Evolutionary conservation across 1,140 invertebrate genomes (phyloP).

Genomic region (Lepidotrigona ventralis): DNA sequence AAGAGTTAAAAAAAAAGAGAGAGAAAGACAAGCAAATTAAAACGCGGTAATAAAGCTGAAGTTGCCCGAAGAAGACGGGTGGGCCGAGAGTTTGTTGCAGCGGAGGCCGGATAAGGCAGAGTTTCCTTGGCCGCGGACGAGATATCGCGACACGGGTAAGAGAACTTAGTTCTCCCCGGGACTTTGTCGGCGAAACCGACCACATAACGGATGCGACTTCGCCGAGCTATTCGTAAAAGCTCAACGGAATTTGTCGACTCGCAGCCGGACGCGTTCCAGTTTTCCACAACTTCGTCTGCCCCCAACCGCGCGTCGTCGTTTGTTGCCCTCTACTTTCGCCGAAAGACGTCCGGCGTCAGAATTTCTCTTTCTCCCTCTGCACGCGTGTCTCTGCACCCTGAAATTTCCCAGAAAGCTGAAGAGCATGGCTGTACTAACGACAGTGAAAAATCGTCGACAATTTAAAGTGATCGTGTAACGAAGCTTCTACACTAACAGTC

Average conservation of each 20-base stretch:
- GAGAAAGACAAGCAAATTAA: too few relatives aligned
- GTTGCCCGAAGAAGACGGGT: constrained; percentile 5
- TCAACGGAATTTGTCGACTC: constrained; percentile 29
- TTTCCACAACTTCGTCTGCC: background rate
- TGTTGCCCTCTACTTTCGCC: background rate
- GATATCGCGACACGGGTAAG: background rate
- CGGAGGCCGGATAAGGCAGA: constrained; percentile 9
- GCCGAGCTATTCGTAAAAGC: constrained; percentile 28
- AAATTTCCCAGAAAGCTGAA: too few relatives aligned
- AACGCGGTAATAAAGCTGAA: background rate
- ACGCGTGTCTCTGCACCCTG: too few relatives aligned
- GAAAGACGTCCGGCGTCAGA: background rate
- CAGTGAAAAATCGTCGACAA: too few relatives aligned
- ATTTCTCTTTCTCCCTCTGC: too few relatives aligned
- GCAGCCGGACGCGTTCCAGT: background rate
- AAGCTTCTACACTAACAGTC: too few relatives aligned
- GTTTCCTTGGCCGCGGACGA: background rate
- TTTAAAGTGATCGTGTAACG: too few relatives aligned
- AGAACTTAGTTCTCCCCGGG: constrained; percentile 11
- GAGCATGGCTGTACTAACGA: too few relatives aligned
- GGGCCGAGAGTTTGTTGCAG: background rate
- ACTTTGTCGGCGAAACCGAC: background rate
- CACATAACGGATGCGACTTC: constrained; percentile 21
- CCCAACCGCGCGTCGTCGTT: constrained; percentile 2
- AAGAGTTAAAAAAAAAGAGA: too few relatives aligned